Evolutionary conservation across 2,113 vertebrate genomes (phyloP).

Genomic region (Neomonachus schauinslandi): DNA sequence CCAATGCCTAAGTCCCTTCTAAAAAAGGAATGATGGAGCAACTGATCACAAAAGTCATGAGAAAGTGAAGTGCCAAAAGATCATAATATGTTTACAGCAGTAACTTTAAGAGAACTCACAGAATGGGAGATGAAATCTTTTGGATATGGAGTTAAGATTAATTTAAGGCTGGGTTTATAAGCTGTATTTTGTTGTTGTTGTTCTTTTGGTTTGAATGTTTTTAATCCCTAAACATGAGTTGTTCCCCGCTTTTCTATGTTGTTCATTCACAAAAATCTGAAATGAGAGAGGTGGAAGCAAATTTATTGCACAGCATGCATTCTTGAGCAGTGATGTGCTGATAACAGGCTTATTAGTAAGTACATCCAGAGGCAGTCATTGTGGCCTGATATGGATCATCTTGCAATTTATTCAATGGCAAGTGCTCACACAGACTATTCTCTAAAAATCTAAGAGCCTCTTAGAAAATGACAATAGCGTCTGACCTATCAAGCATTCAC

Average conservation of each 20-base stretch:
- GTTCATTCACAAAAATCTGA: neutral
- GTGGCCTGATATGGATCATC: neutral
- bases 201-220: neutral
- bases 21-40: neutral
- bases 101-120: conserved; percentile 17
- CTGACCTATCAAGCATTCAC: conserved; percentile 13
- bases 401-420: neutral
- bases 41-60: conserved; percentile 65
- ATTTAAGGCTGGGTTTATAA: neutral
- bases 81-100: neutral
- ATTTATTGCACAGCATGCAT: neutral
- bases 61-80: conserved; percentile 58
- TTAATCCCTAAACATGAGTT: neutral
- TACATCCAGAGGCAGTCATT: neutral
- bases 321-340: neutral
- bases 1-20: neutral
- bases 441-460: conserved; percentile 34
- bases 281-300: neutral
- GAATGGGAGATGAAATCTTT: neutral
- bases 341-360: conserved; percentile 35
- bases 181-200: neutral
- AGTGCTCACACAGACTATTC: neutral
- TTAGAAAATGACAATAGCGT: neutral
- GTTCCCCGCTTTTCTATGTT: neutral
- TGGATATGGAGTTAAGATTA: neutral